Evolutionary conservation across 2,797 vertebrate genomes (phyloP).

Genomic region (Anguilla anguilla): DNA sequence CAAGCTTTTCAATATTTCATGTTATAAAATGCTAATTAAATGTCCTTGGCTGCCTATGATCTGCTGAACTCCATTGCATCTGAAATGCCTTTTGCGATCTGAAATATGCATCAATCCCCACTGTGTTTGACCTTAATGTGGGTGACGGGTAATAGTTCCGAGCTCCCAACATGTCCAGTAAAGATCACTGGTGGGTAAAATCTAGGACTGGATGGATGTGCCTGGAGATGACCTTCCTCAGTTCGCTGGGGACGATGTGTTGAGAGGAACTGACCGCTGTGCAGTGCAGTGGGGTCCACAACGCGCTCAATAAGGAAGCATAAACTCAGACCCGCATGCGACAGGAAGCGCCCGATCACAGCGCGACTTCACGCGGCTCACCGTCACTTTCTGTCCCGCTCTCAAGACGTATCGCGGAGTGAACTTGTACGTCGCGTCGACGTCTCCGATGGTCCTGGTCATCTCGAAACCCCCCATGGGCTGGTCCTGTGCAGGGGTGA

Average conservation of each 20-base stretch:
- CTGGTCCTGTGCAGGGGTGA: conserved; percentile 76
- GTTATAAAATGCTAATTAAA: not conserved
- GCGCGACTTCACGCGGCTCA: conserved; percentile 64
- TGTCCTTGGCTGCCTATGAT: not conserved
- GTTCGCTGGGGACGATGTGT: not conserved
- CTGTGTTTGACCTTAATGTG: not conserved
- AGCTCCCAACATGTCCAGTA: not conserved
- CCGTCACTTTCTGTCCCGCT: conserved; percentile 86
- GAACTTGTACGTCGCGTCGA: conserved; percentile 82
- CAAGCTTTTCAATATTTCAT: not conserved
- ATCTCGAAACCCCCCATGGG: conserved; percentile 89
- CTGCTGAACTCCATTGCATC: not conserved
- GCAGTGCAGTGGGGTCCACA: not conserved
- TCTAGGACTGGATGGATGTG: not conserved
- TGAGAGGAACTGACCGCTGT: not conserved
- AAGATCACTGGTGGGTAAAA: not conserved
- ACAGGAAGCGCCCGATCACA: not conserved
- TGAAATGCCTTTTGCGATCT: not conserved
- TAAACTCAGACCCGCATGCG: not conserved
- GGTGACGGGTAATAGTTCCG: not conserved
- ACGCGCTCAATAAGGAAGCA: not conserved
- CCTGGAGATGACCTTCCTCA: not conserved
- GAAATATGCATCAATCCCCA: not conserved
- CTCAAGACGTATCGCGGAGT: conserved; percentile 86
- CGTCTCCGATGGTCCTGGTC: conserved; percentile 76